These are phyloP conservation scores for Micoletzkya japonica DNA, from an alignment of 2,888 invertebrate species.

Conservation along the genomic window DNA sequence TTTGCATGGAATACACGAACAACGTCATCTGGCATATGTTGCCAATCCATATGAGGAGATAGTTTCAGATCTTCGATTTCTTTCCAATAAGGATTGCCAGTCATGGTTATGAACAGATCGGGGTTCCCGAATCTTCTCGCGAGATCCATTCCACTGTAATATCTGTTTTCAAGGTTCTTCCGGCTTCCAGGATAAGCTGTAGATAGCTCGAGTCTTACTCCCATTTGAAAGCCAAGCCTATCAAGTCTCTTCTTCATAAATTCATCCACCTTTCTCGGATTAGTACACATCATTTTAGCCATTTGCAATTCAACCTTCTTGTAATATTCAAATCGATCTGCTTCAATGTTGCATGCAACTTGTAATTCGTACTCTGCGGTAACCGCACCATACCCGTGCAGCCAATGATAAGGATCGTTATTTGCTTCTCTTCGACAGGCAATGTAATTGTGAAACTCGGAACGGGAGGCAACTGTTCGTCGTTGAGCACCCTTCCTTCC, in stretches of 20 bases:
- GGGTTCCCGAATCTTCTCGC: slow-evolving; percentile 49
- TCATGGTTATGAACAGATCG: slow-evolving; percentile 61
- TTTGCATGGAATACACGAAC: slow-evolving; percentile 51
- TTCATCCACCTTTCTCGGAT: too few species aligned
- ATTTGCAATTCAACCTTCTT: too few species aligned
- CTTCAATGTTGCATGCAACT: too few species aligned
- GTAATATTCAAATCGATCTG: too few species aligned
- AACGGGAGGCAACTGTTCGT: too few species aligned
- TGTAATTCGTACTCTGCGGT: too few species aligned
- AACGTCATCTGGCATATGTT: slow-evolving; percentile 46
- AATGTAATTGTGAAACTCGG: too few species aligned
- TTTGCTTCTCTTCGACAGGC: too few species aligned
- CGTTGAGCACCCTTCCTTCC: neutral
- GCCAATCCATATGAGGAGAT: slow-evolving; percentile 32
- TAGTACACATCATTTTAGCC: too few species aligned
- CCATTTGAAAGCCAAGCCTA: neutral
- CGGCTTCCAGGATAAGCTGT: slow-evolving; percentile 56
- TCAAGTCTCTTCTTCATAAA: slow-evolving; percentile 3
- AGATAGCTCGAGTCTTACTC: neutral
- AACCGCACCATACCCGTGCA: too few species aligned
- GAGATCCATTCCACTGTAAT: slow-evolving; percentile 50
- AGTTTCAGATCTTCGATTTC: slow-evolving; percentile 48
- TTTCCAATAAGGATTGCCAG: slow-evolving; percentile 59
- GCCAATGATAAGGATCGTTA: too few species aligned
- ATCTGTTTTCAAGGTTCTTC: slow-evolving; percentile 51